These are phyloP conservation scores for Galerucella nymphaeae DNA, from an alignment of 2,888 invertebrate species.

Conservation along the genomic window DNA sequence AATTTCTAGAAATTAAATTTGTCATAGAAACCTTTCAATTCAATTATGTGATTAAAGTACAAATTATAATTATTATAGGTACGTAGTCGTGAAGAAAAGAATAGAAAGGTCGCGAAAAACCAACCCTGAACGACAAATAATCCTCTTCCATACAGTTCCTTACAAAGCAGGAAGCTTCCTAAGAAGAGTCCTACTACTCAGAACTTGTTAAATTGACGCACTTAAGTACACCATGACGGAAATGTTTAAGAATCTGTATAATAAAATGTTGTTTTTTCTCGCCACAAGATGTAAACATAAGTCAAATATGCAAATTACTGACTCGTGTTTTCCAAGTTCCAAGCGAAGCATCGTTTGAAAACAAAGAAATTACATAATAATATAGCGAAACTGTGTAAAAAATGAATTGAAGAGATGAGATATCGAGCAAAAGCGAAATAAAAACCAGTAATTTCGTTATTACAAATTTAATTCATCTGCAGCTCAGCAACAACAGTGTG, in stretches of 20 bases:
- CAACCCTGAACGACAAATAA: no score
- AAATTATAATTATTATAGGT: no score
- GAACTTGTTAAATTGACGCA: no score
- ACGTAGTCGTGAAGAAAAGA: no score
- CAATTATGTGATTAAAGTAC: no score
- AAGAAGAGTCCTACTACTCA: no score
- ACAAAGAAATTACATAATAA: conserved; percentile 35
- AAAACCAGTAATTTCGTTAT: conserved; percentile 52
- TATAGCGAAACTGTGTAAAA: conserved; percentile 22
- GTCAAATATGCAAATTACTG: conserved; percentile 25
- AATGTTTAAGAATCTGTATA: not conserved
- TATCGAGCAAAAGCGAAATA: conserved; percentile 39
- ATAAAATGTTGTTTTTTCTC: not conserved
- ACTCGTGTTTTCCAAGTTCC: conserved; percentile 16
- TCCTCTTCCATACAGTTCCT: no score
- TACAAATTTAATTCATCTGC: conserved; percentile 51
- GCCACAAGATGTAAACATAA: conserved; percentile 21
- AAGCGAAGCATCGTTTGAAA: conserved; percentile 21
- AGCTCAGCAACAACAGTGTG: conserved; percentile 46
- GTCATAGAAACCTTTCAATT: not conserved
- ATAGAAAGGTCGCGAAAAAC: no score
- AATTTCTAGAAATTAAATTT: not conserved
- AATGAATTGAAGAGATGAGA: conserved; percentile 35
- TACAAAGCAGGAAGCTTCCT: no score
- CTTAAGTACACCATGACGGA: no score